Conservation (phyloP, 2,888 invertebrate genomes). For the Halictus quadricinctus region DNA sequence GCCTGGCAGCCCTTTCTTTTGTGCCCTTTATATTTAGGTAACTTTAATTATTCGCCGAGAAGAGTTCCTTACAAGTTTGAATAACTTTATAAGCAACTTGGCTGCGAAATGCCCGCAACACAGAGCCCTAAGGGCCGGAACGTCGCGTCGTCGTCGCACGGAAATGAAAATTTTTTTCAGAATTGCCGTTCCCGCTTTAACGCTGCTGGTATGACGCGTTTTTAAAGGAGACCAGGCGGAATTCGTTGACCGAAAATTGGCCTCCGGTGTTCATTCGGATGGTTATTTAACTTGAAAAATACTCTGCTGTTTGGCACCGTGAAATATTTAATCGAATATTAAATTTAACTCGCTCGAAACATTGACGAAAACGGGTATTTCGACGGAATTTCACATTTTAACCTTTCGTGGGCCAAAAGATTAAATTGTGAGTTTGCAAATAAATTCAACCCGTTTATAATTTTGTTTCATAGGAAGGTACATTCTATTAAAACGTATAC, state of each 20-base stretch:
- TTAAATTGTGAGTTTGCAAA: too few relatives aligned
- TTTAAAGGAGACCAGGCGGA: slow-evolving; percentile 21
- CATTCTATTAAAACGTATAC: too few relatives aligned
- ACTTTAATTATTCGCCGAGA: slow-evolving; percentile 70
- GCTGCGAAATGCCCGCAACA: slow-evolving; percentile 63
- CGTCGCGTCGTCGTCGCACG: slow-evolving; percentile 23
- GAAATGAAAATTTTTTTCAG: slow-evolving; percentile 63
- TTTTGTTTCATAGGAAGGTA: too few relatives aligned
- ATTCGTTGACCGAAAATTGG: not conserved
- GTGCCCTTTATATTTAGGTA: slow-evolving; percentile 68
- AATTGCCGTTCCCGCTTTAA: slow-evolving; percentile 50
- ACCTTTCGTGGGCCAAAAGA: not conserved
- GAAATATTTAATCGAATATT: not conserved
- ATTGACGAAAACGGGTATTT: not conserved
- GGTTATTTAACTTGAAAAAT: not conserved
- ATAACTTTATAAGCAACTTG: slow-evolving; percentile 71
- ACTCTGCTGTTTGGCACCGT: not conserved
- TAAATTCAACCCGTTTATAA: too few relatives aligned
- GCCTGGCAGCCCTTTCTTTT: slow-evolving; percentile 62
- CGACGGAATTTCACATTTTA: not conserved
- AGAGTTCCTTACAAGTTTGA: slow-evolving; percentile 70
- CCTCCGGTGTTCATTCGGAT: not conserved
- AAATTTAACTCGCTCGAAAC: not conserved
- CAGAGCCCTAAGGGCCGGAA: slow-evolving; percentile 57
- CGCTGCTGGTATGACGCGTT: slow-evolving; percentile 43